phyloP scores from a whole-genome alignment of 1,140 invertebrate genomes.

The Colletes gigas region DNA sequence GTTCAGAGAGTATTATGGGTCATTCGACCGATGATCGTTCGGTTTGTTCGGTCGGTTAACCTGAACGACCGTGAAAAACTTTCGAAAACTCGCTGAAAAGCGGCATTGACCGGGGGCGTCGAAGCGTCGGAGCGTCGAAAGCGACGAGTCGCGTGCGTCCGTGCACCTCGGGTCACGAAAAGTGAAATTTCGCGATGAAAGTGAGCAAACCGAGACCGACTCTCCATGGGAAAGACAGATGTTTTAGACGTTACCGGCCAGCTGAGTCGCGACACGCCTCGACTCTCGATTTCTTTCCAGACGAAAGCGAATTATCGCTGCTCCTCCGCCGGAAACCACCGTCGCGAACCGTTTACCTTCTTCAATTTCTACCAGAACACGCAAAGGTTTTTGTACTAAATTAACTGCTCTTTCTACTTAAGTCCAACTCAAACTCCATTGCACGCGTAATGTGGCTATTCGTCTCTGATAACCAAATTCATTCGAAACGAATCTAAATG shows the following conservation, averaged over 20 bases:
- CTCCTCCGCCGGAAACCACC: not conserved
- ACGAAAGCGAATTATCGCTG: not conserved
- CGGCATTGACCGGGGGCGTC: constrained; percentile 69
- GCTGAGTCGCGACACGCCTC: not conserved
- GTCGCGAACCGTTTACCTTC: no score
- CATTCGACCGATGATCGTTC: no score
- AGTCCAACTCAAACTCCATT: no score
- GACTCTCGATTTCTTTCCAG: constrained; percentile 19
- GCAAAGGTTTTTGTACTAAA: no score
- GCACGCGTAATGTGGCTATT: no score
- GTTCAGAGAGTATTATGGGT: no score
- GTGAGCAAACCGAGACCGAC: constrained; percentile 61
- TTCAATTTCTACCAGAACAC: not conserved
- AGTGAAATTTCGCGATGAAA: constrained; percentile 74
- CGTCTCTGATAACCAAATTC: no score
- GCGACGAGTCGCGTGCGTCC: constrained; percentile 17
- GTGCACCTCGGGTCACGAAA: constrained; percentile 60
- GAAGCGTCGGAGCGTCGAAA: constrained; percentile 54
- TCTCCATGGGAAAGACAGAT: constrained; percentile 15
- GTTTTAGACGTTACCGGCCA: constrained; percentile 19
- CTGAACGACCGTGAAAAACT: not conserved
- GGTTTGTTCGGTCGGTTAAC: no score
- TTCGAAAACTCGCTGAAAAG: constrained; percentile 37
- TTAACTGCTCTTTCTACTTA: no score
- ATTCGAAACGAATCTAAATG: no score